These are phyloP conservation scores for Drosophila parabipectinata DNA, from an alignment of 1,140 invertebrate species.

Conservation along the genomic window DNA sequence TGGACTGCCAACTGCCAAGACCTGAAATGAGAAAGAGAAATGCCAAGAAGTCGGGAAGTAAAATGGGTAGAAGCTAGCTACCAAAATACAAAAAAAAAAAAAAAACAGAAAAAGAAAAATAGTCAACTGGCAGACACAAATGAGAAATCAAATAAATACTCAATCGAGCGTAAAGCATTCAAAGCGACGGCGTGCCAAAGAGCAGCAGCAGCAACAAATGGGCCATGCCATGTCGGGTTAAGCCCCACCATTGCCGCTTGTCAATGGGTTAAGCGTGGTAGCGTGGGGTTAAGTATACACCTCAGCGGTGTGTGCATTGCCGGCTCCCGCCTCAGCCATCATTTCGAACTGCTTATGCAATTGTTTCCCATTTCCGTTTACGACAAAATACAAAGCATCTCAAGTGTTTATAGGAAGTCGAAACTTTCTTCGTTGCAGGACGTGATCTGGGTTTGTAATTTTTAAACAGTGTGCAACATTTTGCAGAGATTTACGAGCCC, in stretches of 20 bases:
- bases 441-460: constrained; percentile 65
- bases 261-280: constrained; percentile 42
- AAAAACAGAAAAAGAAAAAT: constrained; percentile 23
- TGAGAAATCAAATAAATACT: constrained; percentile 82
- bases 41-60: not conserved
- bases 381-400: constrained; percentile 49
- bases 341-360: constrained; percentile 23
- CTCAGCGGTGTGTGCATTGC: constrained; percentile 35
- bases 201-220: constrained; percentile 62
- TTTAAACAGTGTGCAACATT: constrained; percentile 43
- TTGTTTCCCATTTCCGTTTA: constrained; percentile 44
- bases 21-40: constrained; percentile 6
- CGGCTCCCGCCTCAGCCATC: not conserved
- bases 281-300: constrained; percentile 43
- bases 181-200: constrained; percentile 61
- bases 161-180: constrained; percentile 79
- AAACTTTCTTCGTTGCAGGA: constrained; percentile 52
- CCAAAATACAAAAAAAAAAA: not conserved
- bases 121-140: constrained; percentile 70
- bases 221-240: constrained; percentile 40
- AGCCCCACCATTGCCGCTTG: constrained; percentile 12
- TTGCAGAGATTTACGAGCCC: constrained; percentile 69
- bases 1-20: constrained; percentile 5
- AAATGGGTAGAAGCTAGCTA: constrained; percentile 5
- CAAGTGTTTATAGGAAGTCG: constrained; percentile 60